These are phyloP conservation scores for Teleogryllus oceanicus DNA, from an alignment of 2,888 invertebrate genomes.

Conservation along the genomic window DNA sequence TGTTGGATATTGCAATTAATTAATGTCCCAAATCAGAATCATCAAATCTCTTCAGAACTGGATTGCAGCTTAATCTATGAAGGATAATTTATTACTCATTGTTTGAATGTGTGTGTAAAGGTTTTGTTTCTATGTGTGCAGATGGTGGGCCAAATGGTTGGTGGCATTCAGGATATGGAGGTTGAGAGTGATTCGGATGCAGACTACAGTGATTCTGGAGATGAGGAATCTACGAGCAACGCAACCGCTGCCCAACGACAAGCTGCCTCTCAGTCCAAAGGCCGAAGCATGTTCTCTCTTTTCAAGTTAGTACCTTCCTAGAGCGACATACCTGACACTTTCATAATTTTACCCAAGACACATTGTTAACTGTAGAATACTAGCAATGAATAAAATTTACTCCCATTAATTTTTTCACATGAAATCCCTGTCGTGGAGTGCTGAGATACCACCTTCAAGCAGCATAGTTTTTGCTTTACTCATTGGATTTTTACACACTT, in stretches of 20 bases:
- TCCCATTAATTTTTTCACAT: too few relatives aligned
- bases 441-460: too few relatives aligned
- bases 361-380: too few relatives aligned
- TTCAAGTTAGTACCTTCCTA: slow-evolving; percentile 59
- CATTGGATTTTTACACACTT: too few relatives aligned
- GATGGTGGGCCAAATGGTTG: slow-evolving; percentile 82
- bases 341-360: too few relatives aligned
- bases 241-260: slow-evolving; percentile 42
- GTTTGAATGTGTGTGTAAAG: neutral
- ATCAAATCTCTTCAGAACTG: neutral
- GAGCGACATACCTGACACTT: neutral
- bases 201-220: slow-evolving; percentile 59
- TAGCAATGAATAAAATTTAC: too few relatives aligned
- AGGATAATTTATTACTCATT: neutral
- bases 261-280: slow-evolving; percentile 39
- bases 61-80: neutral
- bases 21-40: neutral
- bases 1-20: too few relatives aligned
- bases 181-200: slow-evolving; percentile 53
- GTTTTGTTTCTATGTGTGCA: slow-evolving; percentile 43
- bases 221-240: slow-evolving; percentile 50
- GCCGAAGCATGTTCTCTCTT: slow-evolving; percentile 73
- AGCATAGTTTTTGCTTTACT: too few relatives aligned
- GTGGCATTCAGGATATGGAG: slow-evolving; percentile 76
- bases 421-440: too few relatives aligned